Evolutionary conservation across 2,113 vertebrate species (phyloP).

Genomic region (Gallinago paraguaiae): DNA sequence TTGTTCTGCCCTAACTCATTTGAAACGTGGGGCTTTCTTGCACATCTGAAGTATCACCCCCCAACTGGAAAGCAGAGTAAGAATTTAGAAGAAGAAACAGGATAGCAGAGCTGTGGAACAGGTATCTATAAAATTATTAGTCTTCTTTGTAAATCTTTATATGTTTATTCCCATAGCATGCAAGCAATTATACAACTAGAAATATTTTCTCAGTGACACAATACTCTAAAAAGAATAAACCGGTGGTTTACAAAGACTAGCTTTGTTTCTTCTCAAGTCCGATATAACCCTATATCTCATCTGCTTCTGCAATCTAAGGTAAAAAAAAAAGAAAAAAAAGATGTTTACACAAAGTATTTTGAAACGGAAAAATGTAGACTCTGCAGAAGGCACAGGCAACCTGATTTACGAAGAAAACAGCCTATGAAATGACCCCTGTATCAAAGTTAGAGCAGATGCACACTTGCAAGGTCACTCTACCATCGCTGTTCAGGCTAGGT

Average conservation of each 20-base stretch:
- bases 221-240: background rate
- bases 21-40: background rate
- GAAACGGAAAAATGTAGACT: constrained; percentile 50
- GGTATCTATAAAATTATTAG: background rate
- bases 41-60: background rate
- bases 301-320: constrained; percentile 26
- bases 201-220: background rate
- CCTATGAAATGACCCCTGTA: constrained; percentile 16
- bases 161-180: background rate
- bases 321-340: constrained; percentile 27
- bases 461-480: constrained; percentile 42
- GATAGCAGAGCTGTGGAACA: background rate
- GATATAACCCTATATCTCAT: background rate
- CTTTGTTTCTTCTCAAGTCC: background rate
- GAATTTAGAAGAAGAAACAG: background rate
- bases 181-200: background rate
- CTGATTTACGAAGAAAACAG: constrained; percentile 49
- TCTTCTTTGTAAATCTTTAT: background rate
- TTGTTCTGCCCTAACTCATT: background rate
- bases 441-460: constrained; percentile 41
- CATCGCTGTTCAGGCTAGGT: background rate
- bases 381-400: constrained; percentile 30
- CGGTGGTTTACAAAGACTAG: background rate
- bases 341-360: constrained; percentile 10
- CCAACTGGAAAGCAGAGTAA: background rate